Base-by-base conservation (phyloP, 2,113 vertebrate genomes). In the Alligator sinensis region DNA sequence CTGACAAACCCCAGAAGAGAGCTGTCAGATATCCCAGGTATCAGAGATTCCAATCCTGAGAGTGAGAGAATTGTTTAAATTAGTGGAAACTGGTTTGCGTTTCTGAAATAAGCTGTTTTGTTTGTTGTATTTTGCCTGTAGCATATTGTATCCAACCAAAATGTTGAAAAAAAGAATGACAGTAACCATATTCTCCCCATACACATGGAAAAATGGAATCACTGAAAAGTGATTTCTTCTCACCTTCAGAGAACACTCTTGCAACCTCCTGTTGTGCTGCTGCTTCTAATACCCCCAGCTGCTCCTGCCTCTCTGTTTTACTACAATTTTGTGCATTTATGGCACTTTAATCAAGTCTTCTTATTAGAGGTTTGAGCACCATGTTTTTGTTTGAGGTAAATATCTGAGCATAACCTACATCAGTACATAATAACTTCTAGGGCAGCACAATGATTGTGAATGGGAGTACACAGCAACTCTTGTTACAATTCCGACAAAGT, bases 391-490 rank as follows among this genome's bases (percentile, higher is more conserved):
- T 76, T 75, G 75, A 95, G 86, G 84, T 64, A 81, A 92, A 92
- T 76, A 15, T 81, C 92, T 81, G 60, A 94, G 77, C 85, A 87
- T 80, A 88, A 25, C 75, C 76, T 93, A 77, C 93, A 84, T 97
- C 91, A 94, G 85, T 84, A 90, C 92, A 80, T 95, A 82, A 84
- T 84, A 95, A 68, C 77, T 17, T 62, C 22, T 47, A 62, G 19
- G 13, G 47, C 21, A 94, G 84, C 75, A 38, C 91, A 74, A 76
- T 83, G 87, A 90, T 88, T 88, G 82, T 84, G 90, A 77, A 91
- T 93, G 91, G 92, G 34, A 95, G 87, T 96, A 97, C 80, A 95
- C 94, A 96, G 88, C 95, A 97, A 90, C 75, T 96, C 95, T 95
- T 93, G 75, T 87, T 95, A 95, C 38, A 77, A 38, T 93, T 93